Base-by-base conservation (phyloP, 2,888 invertebrate species). In the Calameuta idolon region DNA sequence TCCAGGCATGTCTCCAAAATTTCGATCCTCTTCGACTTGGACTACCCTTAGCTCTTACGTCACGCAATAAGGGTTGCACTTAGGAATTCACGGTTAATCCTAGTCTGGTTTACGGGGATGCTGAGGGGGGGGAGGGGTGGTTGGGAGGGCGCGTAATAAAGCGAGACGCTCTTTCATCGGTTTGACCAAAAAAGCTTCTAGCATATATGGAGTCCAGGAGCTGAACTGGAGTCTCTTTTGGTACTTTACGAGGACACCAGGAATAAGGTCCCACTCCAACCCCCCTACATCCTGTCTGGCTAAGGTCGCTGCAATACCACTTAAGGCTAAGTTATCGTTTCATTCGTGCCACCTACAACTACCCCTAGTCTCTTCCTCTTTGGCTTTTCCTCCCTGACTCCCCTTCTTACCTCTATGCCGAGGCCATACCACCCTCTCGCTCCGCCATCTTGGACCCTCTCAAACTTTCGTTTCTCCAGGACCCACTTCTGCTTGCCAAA, bases 251-350 rank as follows among this genome's bases (percentile, higher is more conserved):
- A 34, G 37, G 71, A 71, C 69, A 34, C 69, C 23, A 74, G 34
- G 69, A 37, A 55, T 55, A 55, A 55, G 55, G 23, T 55, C 55
- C 55, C 23, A 55, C 55, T 55, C 55, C 23, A 23, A 55, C 23
- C 37, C 23, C 37, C 35, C 23, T 34, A 11, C 34, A 30, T 23
- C 71, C 69, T 34, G 69, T 69, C 78, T 76, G 75, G 75, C 78
- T 74, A 71, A 76, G 75, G 69, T 74, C 75, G 34, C 34, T 79
- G 80, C 77, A 77, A 77, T 80, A 79, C 77, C 80, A 79, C 79
- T 80, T 77, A 80, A 79, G 68, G 75, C 31, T 79, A 77, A 80
- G 79, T 80, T 80, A 79, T 80, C 76, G 77, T 71, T 71, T 77
- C 68, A 77, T 77, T 74, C 74, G 33, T 31, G 31, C 71, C 71